phyloP scores from a whole-genome alignment of 2,888 invertebrate species.

The Tetragonisca angustula region DNA sequence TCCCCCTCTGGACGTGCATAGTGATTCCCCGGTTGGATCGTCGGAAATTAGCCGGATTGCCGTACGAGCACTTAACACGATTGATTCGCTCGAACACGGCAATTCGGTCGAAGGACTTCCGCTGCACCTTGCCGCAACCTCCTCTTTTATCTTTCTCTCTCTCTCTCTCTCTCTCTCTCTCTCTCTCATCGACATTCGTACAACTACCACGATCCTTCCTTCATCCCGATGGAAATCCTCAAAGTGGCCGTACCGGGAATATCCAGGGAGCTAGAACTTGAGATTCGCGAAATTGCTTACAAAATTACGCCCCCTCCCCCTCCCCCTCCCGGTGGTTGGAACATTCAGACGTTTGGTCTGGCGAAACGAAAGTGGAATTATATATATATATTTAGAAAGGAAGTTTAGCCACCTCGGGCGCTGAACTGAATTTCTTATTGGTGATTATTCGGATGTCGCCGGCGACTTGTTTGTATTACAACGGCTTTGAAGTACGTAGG shows the following conservation, averaged over 20 bases:
- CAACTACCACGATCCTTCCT: background rate
- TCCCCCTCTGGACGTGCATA: slow-evolving; percentile 43
- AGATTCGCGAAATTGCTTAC: slow-evolving; percentile 39
- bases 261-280: slow-evolving; percentile 33
- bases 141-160: background rate
- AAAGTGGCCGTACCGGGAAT: slow-evolving; percentile 36
- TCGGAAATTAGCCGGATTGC: slow-evolving; percentile 67
- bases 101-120: slow-evolving; percentile 57
- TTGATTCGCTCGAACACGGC: slow-evolving; percentile 65
- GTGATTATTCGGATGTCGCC: no score
- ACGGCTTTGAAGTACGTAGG: no score
- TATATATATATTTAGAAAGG: background rate
- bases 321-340: background rate
- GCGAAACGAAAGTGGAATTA: background rate
- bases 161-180: background rate
- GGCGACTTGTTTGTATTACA: no score
- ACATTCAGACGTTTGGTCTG: background rate
- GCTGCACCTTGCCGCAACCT: slow-evolving; percentile 22
- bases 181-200: background rate
- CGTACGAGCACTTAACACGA: slow-evolving; percentile 69
- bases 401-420: background rate
- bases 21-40: slow-evolving; percentile 49
- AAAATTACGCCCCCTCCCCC: slow-evolving; percentile 15
- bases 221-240: slow-evolving; percentile 21
- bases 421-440: no score